phyloP scores from a whole-genome alignment of 2,888 invertebrate species.

The Choristoneura rosaceana region DNA sequence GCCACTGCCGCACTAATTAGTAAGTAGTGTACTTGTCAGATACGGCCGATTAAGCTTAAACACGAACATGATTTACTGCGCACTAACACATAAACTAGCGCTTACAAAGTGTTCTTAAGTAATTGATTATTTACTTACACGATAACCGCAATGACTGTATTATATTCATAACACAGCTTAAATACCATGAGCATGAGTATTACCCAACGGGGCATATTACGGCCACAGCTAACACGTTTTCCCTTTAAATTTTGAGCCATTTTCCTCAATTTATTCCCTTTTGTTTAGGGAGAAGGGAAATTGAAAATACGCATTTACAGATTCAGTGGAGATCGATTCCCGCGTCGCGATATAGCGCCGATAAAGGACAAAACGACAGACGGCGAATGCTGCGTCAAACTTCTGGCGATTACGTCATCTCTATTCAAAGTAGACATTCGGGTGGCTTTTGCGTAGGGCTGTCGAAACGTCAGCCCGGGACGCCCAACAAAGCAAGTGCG shows the following conservation, averaged over 20 bases:
- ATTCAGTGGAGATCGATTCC: conserved; percentile 16
- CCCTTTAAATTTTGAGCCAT: conserved; percentile 2
- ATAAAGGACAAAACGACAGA: conserved; percentile 55
- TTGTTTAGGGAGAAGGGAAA: background rate
- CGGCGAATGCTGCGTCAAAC: conserved; percentile 61
- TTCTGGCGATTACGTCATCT: conserved; percentile 69
- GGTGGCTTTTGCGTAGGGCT: conserved; percentile 55
- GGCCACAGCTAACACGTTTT: background rate
- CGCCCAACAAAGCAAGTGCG: conserved; percentile 37
- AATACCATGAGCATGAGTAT: background rate
- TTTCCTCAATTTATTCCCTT: background rate
- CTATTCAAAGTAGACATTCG: conserved; percentile 69
- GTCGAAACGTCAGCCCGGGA: conserved; percentile 50
- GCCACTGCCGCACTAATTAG: conserved; percentile 22
- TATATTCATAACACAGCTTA: background rate
- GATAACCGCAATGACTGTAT: conserved; percentile 22
- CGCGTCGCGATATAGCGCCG: conserved; percentile 55
- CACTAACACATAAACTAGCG: conserved; percentile 33
- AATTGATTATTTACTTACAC: conserved; percentile 24
- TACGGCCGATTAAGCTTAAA: conserved; percentile 24
- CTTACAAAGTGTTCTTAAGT: conserved; percentile 34
- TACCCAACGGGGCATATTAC: background rate
- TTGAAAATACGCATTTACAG: conserved; percentile 17
- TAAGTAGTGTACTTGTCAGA: conserved; percentile 31
- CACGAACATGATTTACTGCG: conserved; percentile 39